Base-by-base conservation (phyloP, 2,888 invertebrate genomes). In the Holacanthella duospinosa region DNA sequence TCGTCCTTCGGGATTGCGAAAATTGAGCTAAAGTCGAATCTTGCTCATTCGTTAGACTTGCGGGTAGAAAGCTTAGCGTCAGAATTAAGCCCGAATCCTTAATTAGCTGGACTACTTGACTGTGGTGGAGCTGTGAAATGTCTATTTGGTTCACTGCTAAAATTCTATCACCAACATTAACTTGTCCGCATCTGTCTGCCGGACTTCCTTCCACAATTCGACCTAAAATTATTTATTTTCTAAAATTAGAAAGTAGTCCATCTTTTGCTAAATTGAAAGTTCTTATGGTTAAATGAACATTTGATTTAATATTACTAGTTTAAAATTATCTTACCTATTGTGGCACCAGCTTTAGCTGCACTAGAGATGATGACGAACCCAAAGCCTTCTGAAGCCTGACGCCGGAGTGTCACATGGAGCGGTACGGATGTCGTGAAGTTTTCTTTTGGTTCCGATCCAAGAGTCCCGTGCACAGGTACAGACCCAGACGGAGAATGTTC, bases 321-420 rank as follows among this genome's bases (percentile, higher is more conserved):
- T 36, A 58, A 58, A 36, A 6, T 6, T 57, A 75, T 21, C 76
- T 75, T 77, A 85, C 93, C 93, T 71, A 94, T 93, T 27, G 92
- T 92, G 1, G 88, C 88, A 29, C 89, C 88, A 67, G 87, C 86
- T 78, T 88, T 88, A 72, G 91, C 92, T 2, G 93, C 89, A 3
- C 93, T 93, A 0, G 96, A 95, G 74, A 97, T 96, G 72, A 99
- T 95, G 57, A 97, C 96, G 78, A 99, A 99, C 16, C 99, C 99
- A 77, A 99, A 99, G 2, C 97, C 97, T 78, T 99, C 97, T 69
- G 87, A 90, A 75, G 95, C 94, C 76, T 85, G 85, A 59, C 95
- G 82, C 66, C 87, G 87, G 1, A 97, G 90, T 1, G 89, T 88
- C 2, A 97, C 93, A 78, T 96, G 93, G 75, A 94, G 94, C 0